Evolutionary conservation across 2,797 vertebrate species (phyloP).

Genomic region (Pipistrellus pipistrellus): DNA sequence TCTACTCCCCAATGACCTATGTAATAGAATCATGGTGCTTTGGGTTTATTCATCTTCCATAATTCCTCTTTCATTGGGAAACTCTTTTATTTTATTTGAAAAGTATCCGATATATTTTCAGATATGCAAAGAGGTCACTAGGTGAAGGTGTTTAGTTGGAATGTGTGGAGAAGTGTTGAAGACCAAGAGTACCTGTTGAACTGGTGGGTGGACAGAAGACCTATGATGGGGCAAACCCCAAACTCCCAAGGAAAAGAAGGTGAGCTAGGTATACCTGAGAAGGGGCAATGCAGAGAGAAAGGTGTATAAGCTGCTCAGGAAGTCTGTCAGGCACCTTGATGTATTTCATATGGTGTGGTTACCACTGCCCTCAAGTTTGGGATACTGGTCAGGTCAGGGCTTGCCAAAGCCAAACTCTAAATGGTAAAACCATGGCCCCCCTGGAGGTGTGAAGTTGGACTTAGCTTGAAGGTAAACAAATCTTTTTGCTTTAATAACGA

Average conservation of each 20-base stretch:
- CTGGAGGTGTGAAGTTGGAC: neutral
- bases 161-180: neutral
- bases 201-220: neutral
- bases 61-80: constrained; percentile 6
- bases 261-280: neutral
- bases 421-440: neutral
- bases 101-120: constrained; percentile 9
- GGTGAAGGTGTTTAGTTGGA: neutral
- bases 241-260: neutral
- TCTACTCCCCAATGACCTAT: neutral
- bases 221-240: neutral
- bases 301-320: neutral
- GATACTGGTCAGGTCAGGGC: neutral
- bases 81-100: constrained; percentile 5
- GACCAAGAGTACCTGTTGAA: neutral
- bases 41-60: neutral
- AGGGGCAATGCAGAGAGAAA: neutral
- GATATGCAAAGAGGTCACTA: neutral
- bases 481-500: neutral
- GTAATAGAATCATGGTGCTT: neutral
- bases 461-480: neutral
- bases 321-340: neutral
- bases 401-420: neutral
- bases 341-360: neutral
- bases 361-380: neutral